Evolutionary conservation across 2,888 invertebrate genomes (phyloP).

Genomic region (Hydrotaea cyrtoneurina): DNA sequence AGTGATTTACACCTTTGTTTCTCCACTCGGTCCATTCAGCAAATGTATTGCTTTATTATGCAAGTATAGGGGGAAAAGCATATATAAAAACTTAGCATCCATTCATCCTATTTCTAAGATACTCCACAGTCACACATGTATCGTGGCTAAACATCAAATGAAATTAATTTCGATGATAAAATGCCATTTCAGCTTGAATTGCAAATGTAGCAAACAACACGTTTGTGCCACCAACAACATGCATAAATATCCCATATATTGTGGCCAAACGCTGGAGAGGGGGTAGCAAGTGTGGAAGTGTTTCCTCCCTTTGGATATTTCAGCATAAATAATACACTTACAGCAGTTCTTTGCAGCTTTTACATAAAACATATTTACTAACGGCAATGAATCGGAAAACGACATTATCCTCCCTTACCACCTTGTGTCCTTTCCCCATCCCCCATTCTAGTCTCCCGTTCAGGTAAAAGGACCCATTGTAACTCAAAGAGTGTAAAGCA

Average conservation of each 20-base stretch:
- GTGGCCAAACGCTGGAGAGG: too few relatives aligned
- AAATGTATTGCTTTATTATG: constrained; percentile 66
- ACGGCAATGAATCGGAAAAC: constrained; percentile 10
- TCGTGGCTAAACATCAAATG: constrained; percentile 27
- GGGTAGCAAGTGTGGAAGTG: neutral
- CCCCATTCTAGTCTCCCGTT: neutral
- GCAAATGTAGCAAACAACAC: neutral
- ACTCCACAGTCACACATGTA: neutral
- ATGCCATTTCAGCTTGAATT: constrained; percentile 36
- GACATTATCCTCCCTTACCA: neutral
- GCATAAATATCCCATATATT: constrained; percentile 49
- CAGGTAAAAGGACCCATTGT: neutral
- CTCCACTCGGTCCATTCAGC: neutral
- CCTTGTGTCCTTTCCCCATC: neutral
- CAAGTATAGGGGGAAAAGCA: constrained; percentile 29
- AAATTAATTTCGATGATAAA: constrained; percentile 63
- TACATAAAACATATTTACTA: constrained; percentile 36
- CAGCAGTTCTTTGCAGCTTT: too few relatives aligned
- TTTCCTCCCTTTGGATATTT: neutral
- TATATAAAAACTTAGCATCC: neutral
- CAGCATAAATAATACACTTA: too few relatives aligned
- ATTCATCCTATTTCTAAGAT: neutral
- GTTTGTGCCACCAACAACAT: constrained; percentile 30
- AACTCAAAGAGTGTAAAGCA: constrained; percentile 15
- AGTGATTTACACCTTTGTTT: neutral